These are phyloP conservation scores for Cataglyphis altisquamis DNA, from an alignment of 2,888 invertebrate genomes.

Conservation along the genomic window DNA sequence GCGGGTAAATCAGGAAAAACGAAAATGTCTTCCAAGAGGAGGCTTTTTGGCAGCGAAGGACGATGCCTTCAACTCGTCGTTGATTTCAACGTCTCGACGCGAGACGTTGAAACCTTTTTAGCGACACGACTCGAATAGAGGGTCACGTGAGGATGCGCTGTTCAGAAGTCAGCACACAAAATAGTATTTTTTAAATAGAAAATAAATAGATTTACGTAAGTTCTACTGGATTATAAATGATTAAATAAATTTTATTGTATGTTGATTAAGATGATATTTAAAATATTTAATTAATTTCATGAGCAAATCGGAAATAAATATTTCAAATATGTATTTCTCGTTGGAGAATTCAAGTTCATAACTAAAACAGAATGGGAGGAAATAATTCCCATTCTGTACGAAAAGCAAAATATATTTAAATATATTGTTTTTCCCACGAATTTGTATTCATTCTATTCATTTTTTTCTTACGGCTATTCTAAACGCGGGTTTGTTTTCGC, in stretches of 20 bases:
- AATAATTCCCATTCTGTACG: not conserved
- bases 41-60: constrained; percentile 42
- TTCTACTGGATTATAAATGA: not conserved
- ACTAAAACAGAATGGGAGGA: not conserved
- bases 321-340: not conserved
- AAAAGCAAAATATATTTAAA: not conserved
- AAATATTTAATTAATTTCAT: too few species aligned
- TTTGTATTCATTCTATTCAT: not conserved
- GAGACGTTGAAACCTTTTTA: constrained; percentile 1
- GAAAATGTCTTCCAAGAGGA: not conserved
- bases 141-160: constrained; percentile 24
- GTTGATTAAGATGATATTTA: too few species aligned
- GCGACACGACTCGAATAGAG: constrained; percentile 13
- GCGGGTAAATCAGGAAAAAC: constrained; percentile 32
- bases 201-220: not conserved
- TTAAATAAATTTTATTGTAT: not conserved
- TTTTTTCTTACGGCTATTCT: not conserved
- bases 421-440: not conserved
- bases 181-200: not conserved
- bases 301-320: not conserved
- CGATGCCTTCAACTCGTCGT: constrained; percentile 34
- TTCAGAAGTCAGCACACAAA: not conserved
- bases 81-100: constrained; percentile 29
- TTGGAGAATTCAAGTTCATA: not conserved
- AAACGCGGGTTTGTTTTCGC: not conserved